A percentile compares a stretch with the other conserved stretches of the same genome.
Evolutionary conservation across 1,140 invertebrate genomes (phyloP).

Genomic region (Trichoplusia ni): DNA sequence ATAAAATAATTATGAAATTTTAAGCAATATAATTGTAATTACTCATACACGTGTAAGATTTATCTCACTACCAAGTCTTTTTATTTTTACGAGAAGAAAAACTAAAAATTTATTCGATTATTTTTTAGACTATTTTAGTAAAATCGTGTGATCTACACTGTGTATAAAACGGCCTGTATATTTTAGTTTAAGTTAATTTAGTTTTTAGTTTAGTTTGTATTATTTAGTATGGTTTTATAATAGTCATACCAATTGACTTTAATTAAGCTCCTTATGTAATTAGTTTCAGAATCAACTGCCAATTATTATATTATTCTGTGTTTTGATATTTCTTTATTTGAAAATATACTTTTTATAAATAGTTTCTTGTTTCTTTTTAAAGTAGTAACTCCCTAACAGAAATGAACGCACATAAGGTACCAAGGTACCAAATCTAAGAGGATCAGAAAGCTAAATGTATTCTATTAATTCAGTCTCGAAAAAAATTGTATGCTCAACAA

Average conservation of each 20-base stretch:
- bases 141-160: slow-evolving; percentile 48
- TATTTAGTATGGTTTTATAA: slow-evolving; percentile 20
- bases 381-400: no score
- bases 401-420: no score
- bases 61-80: slow-evolving; percentile 54
- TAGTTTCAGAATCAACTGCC: slow-evolving; percentile 66
- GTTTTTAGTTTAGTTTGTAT: slow-evolving; percentile 47
- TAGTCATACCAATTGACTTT: slow-evolving; percentile 56
- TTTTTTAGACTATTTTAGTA: slow-evolving; percentile 34
- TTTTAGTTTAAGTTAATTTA: slow-evolving; percentile 53
- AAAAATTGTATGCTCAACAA: no score
- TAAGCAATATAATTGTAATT: slow-evolving; percentile 73
- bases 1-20: slow-evolving; percentile 50
- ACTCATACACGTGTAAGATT: slow-evolving; percentile 54
- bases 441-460: no score
- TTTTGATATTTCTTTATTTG: slow-evolving; percentile 69
- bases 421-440: no score
- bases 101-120: no score
- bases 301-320: slow-evolving; percentile 63
- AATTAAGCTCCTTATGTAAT: slow-evolving; percentile 49
- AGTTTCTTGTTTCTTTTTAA: slow-evolving; percentile 37
- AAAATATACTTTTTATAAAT: slow-evolving; percentile 75
- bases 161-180: slow-evolving; percentile 71
- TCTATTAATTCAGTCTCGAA: no score
- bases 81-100: no score